Base-by-base conservation (phyloP, 2,888 invertebrate genomes). In the Dolomedes plantarius region DNA sequence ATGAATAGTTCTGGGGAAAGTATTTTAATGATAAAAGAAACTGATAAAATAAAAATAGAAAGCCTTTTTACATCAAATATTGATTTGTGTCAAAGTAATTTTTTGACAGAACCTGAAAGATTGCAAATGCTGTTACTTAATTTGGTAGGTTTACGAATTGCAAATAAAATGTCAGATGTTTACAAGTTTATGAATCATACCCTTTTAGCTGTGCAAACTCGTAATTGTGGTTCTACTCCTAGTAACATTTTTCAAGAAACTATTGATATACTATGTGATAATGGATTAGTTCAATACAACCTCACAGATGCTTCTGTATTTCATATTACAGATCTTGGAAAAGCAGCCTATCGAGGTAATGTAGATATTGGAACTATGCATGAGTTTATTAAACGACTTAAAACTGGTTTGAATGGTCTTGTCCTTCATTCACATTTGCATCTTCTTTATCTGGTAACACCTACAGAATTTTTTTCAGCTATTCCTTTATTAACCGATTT, bases 261-360 rank as follows among this genome's bases (percentile, higher is more conserved):
- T 19, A 36, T 87, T 5, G 9, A 68, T 27, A 69, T 31, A 0
- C 65, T 87, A 19, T 50, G 46, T 16, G 65, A 82, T 5, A 64
- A 87, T 69, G 69, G 69, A 5, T 64, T 87, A 23, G 28, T 87
- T 3, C 13, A 76, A 67, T 79, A 28, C 28, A 41, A 74, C 32
- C 11, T n/a, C 16, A 19, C 16, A 27, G 39, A 36, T 16, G 28
- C 1, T 29, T 39, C 32, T 32, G 9, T 76, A 41, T 89, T 91
- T 39, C 90, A 90, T 72, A 90, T 91, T 19, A 91, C 91, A n/a
- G 87, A 89, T 9, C 90, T 97, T 32, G 97, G 97, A 13, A 93
- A 92, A 88, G 97, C 97, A 1, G 95, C 96, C 31, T 95, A 96
- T 89, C 96, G 95, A 93, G 96, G 96, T n/a, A 95, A 95, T 82